These are phyloP conservation scores for Amiota communis DNA, from an alignment of 2,888 invertebrate species.

Conservation along the genomic window DNA sequence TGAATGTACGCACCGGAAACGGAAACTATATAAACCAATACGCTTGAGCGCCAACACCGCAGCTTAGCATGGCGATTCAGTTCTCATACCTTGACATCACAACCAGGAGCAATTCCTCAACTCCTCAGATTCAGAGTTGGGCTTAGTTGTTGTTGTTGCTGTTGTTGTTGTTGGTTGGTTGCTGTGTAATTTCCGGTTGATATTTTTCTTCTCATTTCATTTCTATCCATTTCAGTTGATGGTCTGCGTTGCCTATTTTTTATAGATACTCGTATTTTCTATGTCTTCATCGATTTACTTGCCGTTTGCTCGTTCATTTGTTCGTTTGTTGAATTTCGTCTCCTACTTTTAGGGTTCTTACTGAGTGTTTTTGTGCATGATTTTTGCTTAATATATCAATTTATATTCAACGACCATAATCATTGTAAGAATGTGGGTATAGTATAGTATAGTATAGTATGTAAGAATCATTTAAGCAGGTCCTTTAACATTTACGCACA, in stretches of 20 bases:
- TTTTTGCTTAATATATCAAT: slow-evolving; percentile 49
- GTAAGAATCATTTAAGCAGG: not conserved
- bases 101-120: not conserved
- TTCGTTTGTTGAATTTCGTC: not conserved
- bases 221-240: not conserved
- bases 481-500: not conserved
- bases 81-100: not conserved
- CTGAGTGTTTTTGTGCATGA: slow-evolving; percentile 29
- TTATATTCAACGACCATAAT: slow-evolving; percentile 50
- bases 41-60: slow-evolving; percentile 14
- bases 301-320: not conserved
- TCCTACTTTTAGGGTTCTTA: slow-evolving; percentile 8
- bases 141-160: slow-evolving; percentile 12
- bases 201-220: slow-evolving; percentile 19
- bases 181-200: slow-evolving; percentile 33
- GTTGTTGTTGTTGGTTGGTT: slow-evolving; percentile 13
- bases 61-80: not conserved
- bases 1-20: slow-evolving; percentile 20
- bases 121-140: not conserved
- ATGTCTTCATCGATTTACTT: slow-evolving; percentile 1
- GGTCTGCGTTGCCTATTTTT: slow-evolving; percentile 6
- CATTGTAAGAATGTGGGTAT: slow-evolving; percentile 33
- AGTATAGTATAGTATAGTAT: not conserved
- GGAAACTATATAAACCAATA: slow-evolving; percentile 35
- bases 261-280: not conserved